Conservation (phyloP, 2,113 vertebrate genomes). For the Cyprinodon variegatus region DNA sequence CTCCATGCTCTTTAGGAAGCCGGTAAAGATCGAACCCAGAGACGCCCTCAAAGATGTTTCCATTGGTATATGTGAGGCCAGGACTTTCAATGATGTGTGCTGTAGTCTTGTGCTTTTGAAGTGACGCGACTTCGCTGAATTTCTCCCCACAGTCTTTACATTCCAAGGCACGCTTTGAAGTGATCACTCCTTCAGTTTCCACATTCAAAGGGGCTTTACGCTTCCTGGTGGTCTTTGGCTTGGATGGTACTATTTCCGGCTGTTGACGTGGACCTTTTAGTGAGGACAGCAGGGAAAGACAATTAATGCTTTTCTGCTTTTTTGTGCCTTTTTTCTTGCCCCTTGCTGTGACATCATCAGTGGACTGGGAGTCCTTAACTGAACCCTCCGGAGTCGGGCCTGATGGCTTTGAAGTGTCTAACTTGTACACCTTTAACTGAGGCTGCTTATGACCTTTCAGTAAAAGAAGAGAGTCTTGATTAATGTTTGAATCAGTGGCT, state of each 20-base stretch:
- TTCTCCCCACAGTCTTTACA: slow-evolving; percentile 78
- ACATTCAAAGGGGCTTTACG: slow-evolving; percentile 72
- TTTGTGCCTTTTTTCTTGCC: slow-evolving; percentile 62
- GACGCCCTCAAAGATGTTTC: slow-evolving; percentile 70
- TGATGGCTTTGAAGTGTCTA: slow-evolving; percentile 70
- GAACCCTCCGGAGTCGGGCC: slow-evolving; percentile 42
- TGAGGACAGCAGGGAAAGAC: slow-evolving; percentile 55
- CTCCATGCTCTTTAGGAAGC: slow-evolving; percentile 44
- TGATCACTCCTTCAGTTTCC: slow-evolving; percentile 75
- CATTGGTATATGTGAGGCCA: slow-evolving; percentile 66
- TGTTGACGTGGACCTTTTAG: slow-evolving; percentile 30
- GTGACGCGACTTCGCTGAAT: slow-evolving; percentile 74
- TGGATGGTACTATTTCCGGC: slow-evolving; percentile 40
- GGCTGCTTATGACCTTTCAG: slow-evolving; percentile 84
- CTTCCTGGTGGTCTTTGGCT: slow-evolving; percentile 75
- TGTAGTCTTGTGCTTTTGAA: slow-evolving; percentile 77
- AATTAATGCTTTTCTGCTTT: slow-evolving; percentile 64
- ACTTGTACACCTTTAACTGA: slow-evolving; percentile 81
- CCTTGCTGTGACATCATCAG: slow-evolving; percentile 16
- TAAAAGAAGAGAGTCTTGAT: slow-evolving; percentile 74
- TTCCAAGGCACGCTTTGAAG: slow-evolving; percentile 72
- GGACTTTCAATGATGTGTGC: slow-evolving; percentile 72
- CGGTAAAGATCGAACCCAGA: slow-evolving; percentile 57
- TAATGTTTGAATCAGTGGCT: slow-evolving; percentile 43
- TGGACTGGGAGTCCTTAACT: slow-evolving; percentile 26